Base-by-base conservation (phyloP, 2,113 vertebrate genomes). In the Forbesichthys agassizii region DNA sequence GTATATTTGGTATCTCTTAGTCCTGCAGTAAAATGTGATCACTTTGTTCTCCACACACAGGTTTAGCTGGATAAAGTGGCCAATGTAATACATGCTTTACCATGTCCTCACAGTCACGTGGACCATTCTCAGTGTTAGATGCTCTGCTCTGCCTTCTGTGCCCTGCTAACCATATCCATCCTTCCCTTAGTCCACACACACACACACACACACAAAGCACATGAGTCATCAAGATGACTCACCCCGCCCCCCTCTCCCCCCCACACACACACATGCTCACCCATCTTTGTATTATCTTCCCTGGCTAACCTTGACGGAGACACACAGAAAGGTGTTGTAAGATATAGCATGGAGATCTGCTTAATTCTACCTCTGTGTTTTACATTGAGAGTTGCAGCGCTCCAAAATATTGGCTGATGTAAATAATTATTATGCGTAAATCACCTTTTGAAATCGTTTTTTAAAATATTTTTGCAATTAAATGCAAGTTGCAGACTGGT, bases 141-240 rank as follows among this genome's bases (percentile, higher is more conserved):
- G 47, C 61, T 81, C 72, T n/a, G 49, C 67, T 49, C 73, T 71
- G 72, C 79, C 81, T 73, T 85, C 72, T 69, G 59, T 79, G 73
- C 64, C 74, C 62, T 68, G 69, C 61, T 76, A 74, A 72, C 61
- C 68, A 60, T 48, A 79, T 86, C 84, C 78, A 87, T 88, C 80
- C 81, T 71, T 84, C 69, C 73, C 77, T 18, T 18, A 56, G 52
- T 51, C 62, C 48, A 79, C 72, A 69, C 73, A 77, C 64, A 80
- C 66, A 74, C 58, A 80, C 66, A 74, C 58, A 62, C 46, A 75
- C 71, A 77, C 71, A 83, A 57, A 27, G 78, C 88, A 87, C 86
- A 93, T 92, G 91, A 92, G 89, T 92, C 92, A 92, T 91, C 83
- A 86, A 79, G 88, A 88, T 92, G 90, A 92, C 89, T 91, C 92